Evolutionary conservation across 2,113 vertebrate genomes (phyloP).

Genomic region (Ranitomeya variabilis): DNA sequence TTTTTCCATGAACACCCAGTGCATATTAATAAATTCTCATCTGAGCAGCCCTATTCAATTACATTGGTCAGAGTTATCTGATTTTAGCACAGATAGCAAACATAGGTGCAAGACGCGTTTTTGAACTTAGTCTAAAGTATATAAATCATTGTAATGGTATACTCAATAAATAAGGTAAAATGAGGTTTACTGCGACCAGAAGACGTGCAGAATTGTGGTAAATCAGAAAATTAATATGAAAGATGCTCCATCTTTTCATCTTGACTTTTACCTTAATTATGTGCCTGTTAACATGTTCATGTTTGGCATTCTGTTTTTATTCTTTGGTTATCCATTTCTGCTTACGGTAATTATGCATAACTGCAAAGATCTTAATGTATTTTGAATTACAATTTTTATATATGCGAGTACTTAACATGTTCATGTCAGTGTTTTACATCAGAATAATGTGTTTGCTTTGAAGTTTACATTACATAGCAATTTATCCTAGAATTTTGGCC

Average conservation of each 20-base stretch:
- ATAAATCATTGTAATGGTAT: not conserved
- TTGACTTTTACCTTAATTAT: not conserved
- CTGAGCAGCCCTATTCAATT: too few relatives aligned
- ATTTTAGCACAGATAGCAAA: too few relatives aligned
- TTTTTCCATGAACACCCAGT: too few relatives aligned
- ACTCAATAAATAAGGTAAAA: not conserved
- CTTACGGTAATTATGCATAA: too few relatives aligned
- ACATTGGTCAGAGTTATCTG: too few relatives aligned
- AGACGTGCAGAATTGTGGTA: too few relatives aligned
- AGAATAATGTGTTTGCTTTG: not conserved
- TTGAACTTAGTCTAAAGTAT: not conserved
- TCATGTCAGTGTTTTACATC: too few relatives aligned
- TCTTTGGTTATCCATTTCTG: too few relatives aligned
- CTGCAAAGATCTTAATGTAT: not conserved
- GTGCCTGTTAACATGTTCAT: not conserved
- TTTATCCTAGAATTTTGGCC: not conserved
- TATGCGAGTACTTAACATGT: not conserved
- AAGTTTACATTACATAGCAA: not conserved
- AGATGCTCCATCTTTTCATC: not conserved
- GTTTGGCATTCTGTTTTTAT: too few relatives aligned
- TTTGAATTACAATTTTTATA: too few relatives aligned
- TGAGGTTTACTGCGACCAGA: not conserved
- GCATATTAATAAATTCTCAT: too few relatives aligned
- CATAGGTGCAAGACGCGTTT: too few relatives aligned
- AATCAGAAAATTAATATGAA: not conserved